phyloP scores from a whole-genome alignment of 2,113 vertebrate genomes.

The Cervus canadensis region DNA sequence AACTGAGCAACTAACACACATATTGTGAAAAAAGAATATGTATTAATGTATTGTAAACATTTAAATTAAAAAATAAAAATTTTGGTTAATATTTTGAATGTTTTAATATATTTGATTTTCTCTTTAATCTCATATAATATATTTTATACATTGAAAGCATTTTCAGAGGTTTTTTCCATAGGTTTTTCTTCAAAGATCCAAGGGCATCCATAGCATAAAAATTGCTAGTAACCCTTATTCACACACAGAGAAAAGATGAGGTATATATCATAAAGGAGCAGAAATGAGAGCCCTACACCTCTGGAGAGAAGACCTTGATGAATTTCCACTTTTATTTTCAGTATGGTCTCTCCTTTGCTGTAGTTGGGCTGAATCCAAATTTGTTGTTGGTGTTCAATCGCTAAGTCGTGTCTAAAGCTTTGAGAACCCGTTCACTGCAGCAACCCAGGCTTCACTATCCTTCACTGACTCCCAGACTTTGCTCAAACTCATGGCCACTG shows the following conservation, averaged over 20 bases:
- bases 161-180: background rate
- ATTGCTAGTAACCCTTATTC: background rate
- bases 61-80: background rate
- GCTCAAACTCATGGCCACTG: background rate
- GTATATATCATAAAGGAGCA: background rate
- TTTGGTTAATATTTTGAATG: background rate
- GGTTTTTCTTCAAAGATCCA: background rate
- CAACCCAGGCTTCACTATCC: background rate
- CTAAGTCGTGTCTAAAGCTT: background rate
- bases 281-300: background rate
- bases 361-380: background rate
- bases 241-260: background rate
- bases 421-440: background rate
- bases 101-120: background rate
- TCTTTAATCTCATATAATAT: background rate
- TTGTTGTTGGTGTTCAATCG: background rate
- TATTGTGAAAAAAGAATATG: background rate
- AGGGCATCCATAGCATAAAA: background rate
- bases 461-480: background rate
- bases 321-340: constrained; percentile 13
- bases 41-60: background rate
- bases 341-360: background rate
- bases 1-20: background rate
- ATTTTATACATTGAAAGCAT: background rate
- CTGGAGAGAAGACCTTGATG: background rate